These are phyloP conservation scores for Meandrusa payeni DNA, from an alignment of 2,888 invertebrate species.

Conservation along the genomic window DNA sequence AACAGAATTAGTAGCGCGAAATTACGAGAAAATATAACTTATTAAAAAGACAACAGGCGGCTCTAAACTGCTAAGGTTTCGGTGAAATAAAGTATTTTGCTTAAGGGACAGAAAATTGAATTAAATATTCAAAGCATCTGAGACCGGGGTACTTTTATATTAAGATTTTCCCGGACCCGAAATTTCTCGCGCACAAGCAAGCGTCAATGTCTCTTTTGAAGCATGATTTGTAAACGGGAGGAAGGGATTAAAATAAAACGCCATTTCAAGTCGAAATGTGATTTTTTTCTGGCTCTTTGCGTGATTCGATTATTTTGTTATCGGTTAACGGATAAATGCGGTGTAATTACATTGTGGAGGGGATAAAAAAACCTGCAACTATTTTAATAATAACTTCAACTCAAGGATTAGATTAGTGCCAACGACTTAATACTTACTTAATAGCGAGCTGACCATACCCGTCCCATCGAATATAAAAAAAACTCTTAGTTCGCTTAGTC, in stretches of 20 bases:
- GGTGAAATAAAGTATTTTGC: conserved; percentile 11
- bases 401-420: no score
- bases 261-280: background rate
- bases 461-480: no score
- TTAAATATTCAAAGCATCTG: conserved; percentile 20
- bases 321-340: no score
- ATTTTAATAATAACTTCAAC: no score
- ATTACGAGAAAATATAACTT: conserved; percentile 2
- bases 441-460: no score
- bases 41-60: background rate
- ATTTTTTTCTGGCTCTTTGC: background rate
- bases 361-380: no score
- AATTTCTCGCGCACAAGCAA: conserved; percentile 2
- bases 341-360: no score
- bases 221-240: conserved; percentile 3
- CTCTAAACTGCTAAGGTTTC: background rate
- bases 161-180: conserved; percentile 7
- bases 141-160: conserved; percentile 5
- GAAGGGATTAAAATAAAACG: conserved; percentile 16
- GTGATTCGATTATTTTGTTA: conserved; percentile 7
- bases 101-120: conserved; percentile 18
- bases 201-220: conserved; percentile 7
- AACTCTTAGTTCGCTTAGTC: no score
- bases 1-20: conserved; percentile 4
- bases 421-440: no score